These are phyloP conservation scores for Philotrypesis tridentata DNA, from an alignment of 1,140 invertebrate species.

Conservation along the genomic window DNA sequence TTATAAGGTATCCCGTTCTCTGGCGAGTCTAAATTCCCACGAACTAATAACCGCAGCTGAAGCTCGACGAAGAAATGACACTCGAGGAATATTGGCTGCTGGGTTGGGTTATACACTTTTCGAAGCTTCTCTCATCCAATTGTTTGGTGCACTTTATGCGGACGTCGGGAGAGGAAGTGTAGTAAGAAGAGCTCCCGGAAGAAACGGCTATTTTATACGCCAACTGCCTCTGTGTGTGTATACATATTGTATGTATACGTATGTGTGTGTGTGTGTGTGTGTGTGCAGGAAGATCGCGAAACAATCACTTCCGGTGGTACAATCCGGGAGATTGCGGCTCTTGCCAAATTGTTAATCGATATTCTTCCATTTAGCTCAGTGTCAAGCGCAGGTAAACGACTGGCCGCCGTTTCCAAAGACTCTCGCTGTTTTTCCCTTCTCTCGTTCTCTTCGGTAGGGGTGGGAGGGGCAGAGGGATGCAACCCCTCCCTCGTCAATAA, in stretches of 20 bases:
- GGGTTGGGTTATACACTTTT: background rate
- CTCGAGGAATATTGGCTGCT: background rate
- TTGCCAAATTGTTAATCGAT: conserved; percentile 36
- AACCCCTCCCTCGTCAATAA: background rate
- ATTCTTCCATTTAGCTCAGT: conserved; percentile 18
- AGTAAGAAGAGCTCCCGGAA: background rate
- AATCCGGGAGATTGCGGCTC: background rate
- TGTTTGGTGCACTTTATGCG: background rate
- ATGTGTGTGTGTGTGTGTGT: no score
- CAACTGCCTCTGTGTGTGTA: no score
- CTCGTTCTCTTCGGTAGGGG: background rate
- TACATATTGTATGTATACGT: no score
- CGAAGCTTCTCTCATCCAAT: background rate
- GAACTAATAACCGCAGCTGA: background rate
- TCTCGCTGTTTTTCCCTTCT: background rate
- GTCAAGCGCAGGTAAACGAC: conserved; percentile 26
- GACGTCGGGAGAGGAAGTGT: background rate
- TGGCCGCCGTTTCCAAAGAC: background rate
- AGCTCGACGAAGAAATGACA: background rate
- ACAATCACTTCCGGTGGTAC: conserved; percentile 6
- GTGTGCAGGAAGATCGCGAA: conserved; percentile 9
- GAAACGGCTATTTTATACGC: background rate
- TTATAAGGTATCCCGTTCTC: background rate
- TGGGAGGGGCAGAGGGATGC: no score
- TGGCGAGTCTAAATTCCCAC: background rate